A percentile compares a stretch with the other conserved stretches of the same genome.
phyloP scores from a whole-genome alignment of 1,140 invertebrate species.

The Brachionus manjavacas region DNA sequence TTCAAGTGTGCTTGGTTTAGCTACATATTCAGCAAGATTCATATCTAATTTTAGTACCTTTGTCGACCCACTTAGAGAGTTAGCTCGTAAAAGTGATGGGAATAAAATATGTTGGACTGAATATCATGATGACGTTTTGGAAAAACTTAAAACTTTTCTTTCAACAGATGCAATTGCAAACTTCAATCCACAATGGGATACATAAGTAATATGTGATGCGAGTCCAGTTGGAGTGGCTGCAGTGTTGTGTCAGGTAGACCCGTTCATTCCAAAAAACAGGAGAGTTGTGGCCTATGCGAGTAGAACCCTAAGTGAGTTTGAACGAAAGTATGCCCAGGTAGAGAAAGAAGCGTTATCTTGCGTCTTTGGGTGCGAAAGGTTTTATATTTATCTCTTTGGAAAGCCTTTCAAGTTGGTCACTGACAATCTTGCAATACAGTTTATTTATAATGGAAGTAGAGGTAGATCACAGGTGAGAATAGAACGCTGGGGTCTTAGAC shows the following conservation, averaged over 20 bases:
- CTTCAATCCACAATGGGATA: neutral
- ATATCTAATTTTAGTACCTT: neutral
- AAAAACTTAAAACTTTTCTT: neutral
- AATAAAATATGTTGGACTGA: neutral
- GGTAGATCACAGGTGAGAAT: neutral
- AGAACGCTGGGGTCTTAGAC: neutral
- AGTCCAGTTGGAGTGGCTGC: neutral
- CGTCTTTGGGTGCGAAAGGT: neutral
- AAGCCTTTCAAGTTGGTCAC: slow-evolving; percentile 2
- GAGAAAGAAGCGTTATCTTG: slow-evolving; percentile 47
- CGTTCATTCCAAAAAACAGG: neutral
- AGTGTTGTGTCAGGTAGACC: neutral
- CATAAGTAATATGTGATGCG: neutral
- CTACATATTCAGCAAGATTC: neutral
- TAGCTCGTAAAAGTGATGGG: neutral
- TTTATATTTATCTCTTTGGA: neutral
- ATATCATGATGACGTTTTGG: neutral
- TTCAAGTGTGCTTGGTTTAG: neutral
- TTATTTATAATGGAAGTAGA: neutral
- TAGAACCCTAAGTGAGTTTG: slow-evolving; percentile 33
- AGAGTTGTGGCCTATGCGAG: slow-evolving; percentile 47
- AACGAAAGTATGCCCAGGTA: slow-evolving; percentile 48
- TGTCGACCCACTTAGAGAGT: neutral
- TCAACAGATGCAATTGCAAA: neutral
- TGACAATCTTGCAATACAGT: neutral